phyloP scores from a whole-genome alignment of 2,797 vertebrate species.

The Neosilurus mollespiculum region DNA sequence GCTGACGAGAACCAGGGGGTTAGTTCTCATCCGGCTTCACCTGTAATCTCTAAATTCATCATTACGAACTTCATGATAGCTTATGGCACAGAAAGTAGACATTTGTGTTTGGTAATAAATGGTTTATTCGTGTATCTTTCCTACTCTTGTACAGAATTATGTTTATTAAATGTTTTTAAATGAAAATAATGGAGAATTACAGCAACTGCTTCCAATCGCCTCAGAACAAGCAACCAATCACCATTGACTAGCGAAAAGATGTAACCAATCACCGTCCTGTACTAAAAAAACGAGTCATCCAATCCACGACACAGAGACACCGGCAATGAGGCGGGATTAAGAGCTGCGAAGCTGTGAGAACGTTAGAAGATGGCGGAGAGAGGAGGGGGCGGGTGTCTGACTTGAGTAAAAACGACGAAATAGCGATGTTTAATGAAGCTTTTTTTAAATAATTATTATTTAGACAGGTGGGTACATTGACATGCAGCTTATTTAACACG shows the following conservation, averaged over 20 bases:
- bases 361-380: slow-evolving; percentile 26
- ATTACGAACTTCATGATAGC: too few species aligned
- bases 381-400: background rate
- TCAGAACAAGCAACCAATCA: slow-evolving; percentile 14
- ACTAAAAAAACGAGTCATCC: background rate
- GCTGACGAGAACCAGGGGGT: too few species aligned
- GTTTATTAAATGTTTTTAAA: background rate
- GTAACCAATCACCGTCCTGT: background rate
- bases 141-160: background rate
- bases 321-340: slow-evolving; percentile 45
- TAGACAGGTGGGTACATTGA: slow-evolving; percentile 37
- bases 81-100: too few species aligned
- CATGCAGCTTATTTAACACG: too few species aligned
- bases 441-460: background rate
- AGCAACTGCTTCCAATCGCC: background rate
- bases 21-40: too few species aligned
- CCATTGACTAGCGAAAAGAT: background rate
- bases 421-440: background rate
- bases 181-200: background rate
- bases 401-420: background rate
- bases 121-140: background rate
- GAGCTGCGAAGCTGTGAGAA: background rate
- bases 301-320: slow-evolving; percentile 27
- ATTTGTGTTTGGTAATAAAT: background rate
- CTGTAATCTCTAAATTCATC: too few species aligned